Evolutionary conservation across 2,797 vertebrate genomes (phyloP).

Genomic region (Spinibarbus caldwelli): DNA sequence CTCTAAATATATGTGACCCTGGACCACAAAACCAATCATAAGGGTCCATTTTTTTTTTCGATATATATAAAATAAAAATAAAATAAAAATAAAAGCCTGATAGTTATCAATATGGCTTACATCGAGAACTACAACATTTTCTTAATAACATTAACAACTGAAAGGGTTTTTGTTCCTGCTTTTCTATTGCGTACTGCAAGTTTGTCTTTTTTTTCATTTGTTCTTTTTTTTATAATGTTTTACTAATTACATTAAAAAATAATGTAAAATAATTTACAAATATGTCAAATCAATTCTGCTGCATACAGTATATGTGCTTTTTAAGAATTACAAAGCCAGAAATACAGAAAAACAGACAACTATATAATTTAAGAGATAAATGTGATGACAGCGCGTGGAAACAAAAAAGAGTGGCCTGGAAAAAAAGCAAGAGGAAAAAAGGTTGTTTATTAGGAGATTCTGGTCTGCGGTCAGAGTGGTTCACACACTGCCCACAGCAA

Average conservation of each 20-base stretch:
- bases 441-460: neutral
- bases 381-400: neutral
- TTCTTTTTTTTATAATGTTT: neutral
- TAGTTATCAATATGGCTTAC: neutral
- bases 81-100: neutral
- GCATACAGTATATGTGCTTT: neutral
- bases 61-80: no score
- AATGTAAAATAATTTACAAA: neutral
- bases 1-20: no score
- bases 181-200: neutral
- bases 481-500: neutral
- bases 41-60: no score
- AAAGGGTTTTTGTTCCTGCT: neutral
- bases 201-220: neutral
- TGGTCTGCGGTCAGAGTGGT: constrained; percentile 1
- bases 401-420: neutral
- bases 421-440: neutral
- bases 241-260: neutral
- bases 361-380: neutral
- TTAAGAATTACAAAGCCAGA: neutral
- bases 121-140: neutral
- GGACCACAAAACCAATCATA: no score
- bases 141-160: neutral
- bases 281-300: neutral
- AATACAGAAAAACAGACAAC: neutral